Percentiles rank a stretch among this genome's conserved stretches.
These are phyloP conservation scores for Netta rufina DNA, from an alignment of 2,797 vertebrate genomes.

Conservation along the genomic window DNA sequence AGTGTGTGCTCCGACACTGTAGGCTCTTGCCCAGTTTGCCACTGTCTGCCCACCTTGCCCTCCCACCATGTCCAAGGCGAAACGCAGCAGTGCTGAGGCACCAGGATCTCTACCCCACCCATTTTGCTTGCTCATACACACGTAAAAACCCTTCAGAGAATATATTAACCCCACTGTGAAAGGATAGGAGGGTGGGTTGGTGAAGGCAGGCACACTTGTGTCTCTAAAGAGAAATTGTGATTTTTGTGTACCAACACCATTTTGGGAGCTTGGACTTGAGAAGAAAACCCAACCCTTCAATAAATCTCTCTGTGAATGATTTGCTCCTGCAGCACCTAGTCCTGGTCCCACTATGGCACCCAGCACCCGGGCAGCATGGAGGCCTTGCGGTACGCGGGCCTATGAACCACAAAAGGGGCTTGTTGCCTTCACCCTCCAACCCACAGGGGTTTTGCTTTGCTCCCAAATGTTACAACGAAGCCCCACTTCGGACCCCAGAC, in stretches of 20 bases:
- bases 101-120: accelerated
- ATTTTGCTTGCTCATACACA: background rate
- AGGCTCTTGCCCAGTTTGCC: accelerated
- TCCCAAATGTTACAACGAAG: background rate
- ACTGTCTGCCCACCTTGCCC: too few relatives aligned
- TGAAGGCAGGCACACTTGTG: background rate
- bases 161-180: too few relatives aligned
- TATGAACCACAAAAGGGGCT: too few relatives aligned
- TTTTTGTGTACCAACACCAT: accelerated
- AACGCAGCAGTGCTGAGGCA: accelerated
- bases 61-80: background rate
- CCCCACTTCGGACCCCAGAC: too few relatives aligned
- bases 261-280: background rate
- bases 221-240: background rate
- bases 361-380: too few relatives aligned
- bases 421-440: background rate
- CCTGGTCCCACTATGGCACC: too few relatives aligned
- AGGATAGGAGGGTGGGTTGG: accelerated
- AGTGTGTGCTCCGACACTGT: too few relatives aligned
- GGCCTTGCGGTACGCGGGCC: background rate
- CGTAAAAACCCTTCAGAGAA: background rate
- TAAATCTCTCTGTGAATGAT: background rate
- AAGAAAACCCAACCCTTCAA: too few relatives aligned
- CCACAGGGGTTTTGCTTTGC: accelerated
- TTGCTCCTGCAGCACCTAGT: too few relatives aligned